Evolutionary conservation across 1,140 invertebrate species (phyloP).

Genomic region (Trichonephila clavata): DNA sequence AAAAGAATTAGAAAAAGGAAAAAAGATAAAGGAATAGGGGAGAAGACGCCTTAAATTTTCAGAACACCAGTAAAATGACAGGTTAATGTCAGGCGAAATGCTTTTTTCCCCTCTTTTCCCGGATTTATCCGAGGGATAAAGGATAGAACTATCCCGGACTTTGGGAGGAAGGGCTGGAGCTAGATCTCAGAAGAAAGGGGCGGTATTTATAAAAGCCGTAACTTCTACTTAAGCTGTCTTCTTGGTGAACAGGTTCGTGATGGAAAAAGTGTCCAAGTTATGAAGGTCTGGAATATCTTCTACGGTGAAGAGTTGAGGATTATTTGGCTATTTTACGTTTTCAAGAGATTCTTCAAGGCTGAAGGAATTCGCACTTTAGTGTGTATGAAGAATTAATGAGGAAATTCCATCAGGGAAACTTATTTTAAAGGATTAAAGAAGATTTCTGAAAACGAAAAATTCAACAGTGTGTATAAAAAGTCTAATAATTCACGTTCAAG

Average conservation of each 20-base stretch:
- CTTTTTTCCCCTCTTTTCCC: background rate
- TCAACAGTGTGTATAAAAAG: background rate
- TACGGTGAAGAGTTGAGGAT: background rate
- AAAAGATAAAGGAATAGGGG: background rate
- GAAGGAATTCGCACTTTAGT: background rate
- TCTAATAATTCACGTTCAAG: too few relatives aligned
- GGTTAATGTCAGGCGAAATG: slow-evolving; percentile 50
- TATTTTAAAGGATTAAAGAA: background rate
- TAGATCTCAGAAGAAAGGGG: background rate
- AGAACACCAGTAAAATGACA: slow-evolving; percentile 50
- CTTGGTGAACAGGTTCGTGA: background rate
- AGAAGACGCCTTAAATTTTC: slow-evolving; percentile 54
- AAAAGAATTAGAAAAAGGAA: background rate
- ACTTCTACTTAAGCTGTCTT: slow-evolving; percentile 44
- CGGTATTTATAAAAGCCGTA: slow-evolving; percentile 60
- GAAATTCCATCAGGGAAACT: background rate
- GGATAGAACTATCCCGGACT: background rate
- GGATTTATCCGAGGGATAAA: slow-evolving; percentile 34
- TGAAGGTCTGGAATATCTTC: background rate
- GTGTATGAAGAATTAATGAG: slow-evolving; percentile 13
- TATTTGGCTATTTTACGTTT: background rate
- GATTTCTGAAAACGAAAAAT: background rate
- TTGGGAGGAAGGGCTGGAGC: background rate
- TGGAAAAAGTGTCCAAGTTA: background rate
- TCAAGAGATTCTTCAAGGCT: background rate